These are phyloP conservation scores for Drosophila ustulata DNA, from an alignment of 2,888 invertebrate species.

Conservation along the genomic window DNA sequence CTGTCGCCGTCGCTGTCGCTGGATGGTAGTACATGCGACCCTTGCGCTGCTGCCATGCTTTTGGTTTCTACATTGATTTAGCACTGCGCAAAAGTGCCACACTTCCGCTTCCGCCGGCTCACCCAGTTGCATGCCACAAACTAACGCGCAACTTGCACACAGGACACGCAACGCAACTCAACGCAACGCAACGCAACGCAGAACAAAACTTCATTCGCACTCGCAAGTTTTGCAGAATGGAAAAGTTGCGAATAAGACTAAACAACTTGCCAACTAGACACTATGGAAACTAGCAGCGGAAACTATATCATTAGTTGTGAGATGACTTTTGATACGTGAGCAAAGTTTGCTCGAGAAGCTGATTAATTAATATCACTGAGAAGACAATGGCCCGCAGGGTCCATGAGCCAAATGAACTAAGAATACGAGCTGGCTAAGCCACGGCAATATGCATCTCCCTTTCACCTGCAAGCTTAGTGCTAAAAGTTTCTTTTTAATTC, in stretches of 20 bases:
- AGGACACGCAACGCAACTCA: slow-evolving; percentile 11
- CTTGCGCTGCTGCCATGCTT: slow-evolving; percentile 13
- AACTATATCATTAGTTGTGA: slow-evolving; percentile 32
- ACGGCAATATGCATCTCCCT: background rate
- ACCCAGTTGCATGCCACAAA: slow-evolving; percentile 29
- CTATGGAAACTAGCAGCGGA: slow-evolving; percentile 25
- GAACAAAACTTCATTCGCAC: slow-evolving; percentile 31
- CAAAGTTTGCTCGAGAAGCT: slow-evolving; percentile 8
- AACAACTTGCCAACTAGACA: slow-evolving; percentile 34
- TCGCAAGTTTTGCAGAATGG: slow-evolving; percentile 27
- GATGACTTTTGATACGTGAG: slow-evolving; percentile 36
- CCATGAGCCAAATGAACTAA: background rate
- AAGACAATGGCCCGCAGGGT: slow-evolving; percentile 3
- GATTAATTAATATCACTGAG: slow-evolving; percentile 25
- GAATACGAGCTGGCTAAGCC: background rate
- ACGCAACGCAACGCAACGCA: slow-evolving; percentile 32
- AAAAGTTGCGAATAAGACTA: slow-evolving; percentile 33
- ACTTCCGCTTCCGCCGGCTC: slow-evolving; percentile 32
- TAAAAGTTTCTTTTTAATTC: background rate
- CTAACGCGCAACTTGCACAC: slow-evolving; percentile 27
- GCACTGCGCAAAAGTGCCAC: slow-evolving; percentile 38
- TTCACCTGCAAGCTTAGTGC: background rate
- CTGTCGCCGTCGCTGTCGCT: background rate
- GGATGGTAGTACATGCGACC: slow-evolving; percentile 11
- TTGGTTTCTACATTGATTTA: slow-evolving; percentile 45